Percentiles rank a stretch among this genome's conserved stretches.
Conservation (phyloP, 64 coral and sea anemone genomes). For the Stichodactyla helianthus region DNA sequence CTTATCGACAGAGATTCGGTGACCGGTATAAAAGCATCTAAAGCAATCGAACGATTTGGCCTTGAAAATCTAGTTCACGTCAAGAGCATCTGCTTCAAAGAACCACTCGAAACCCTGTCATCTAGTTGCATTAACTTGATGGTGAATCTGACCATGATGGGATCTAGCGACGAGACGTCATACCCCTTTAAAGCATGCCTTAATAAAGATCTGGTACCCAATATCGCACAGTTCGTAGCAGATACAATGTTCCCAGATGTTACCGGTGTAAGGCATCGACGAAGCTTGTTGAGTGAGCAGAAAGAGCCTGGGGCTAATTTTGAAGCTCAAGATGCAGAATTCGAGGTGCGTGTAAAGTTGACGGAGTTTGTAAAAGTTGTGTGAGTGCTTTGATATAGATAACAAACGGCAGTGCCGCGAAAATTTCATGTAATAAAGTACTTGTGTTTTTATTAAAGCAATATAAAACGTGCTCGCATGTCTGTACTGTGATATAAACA, state of each 20-base stretch:
- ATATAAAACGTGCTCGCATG: too few species aligned
- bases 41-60: slow-evolving; percentile 79
- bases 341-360: background rate
- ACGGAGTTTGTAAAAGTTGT: background rate
- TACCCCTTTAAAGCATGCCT: slow-evolving; percentile 71
- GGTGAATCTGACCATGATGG: slow-evolving; percentile 63
- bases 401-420: too few species aligned
- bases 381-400: too few species aligned
- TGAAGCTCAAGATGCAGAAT: background rate
- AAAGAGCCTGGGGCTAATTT: slow-evolving; percentile 24
- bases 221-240: slow-evolving; percentile 73
- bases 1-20: slow-evolving; percentile 83
- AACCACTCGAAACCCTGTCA: slow-evolving; percentile 64
- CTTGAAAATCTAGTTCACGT: slow-evolving; percentile 75
- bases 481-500: too few species aligned
- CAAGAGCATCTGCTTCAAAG: slow-evolving; percentile 53
- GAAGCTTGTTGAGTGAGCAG: slow-evolving; percentile 70
- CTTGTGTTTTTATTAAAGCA: too few species aligned
- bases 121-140: slow-evolving; percentile 80
- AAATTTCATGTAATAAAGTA: too few species aligned
- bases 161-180: slow-evolving; percentile 32
- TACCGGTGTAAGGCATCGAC: slow-evolving; percentile 25
- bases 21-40: slow-evolving; percentile 72
- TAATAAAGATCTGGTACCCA: slow-evolving; percentile 82
- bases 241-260: slow-evolving; percentile 90